Evolutionary conservation across 1,140 invertebrate genomes (phyloP).

Genomic region (Orussus abietinus): DNA sequence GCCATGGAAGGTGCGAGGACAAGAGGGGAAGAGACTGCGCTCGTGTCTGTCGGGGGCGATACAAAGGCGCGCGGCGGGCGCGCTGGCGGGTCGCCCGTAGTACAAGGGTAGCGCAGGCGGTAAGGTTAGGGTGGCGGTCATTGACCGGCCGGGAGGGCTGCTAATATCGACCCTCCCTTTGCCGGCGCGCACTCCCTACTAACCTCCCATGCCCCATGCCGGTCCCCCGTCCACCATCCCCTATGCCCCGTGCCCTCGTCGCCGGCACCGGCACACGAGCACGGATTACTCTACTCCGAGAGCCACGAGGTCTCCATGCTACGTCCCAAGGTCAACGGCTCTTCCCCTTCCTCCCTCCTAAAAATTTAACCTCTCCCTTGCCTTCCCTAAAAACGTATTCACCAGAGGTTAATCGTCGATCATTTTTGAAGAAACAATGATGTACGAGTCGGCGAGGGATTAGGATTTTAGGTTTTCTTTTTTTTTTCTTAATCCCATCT

Average conservation of each 20-base stretch:
- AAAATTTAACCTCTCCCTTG: too few relatives aligned
- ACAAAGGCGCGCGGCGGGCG: too few relatives aligned
- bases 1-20: too few relatives aligned
- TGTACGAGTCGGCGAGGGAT: too few relatives aligned
- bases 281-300: conserved; percentile 18
- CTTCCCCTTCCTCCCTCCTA: conserved; percentile 2
- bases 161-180: conserved; percentile 45
- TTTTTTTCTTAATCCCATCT: too few relatives aligned
- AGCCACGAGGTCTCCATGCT: conserved; percentile 30
- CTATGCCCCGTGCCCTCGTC: conserved; percentile 21
- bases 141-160: conserved; percentile 39
- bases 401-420: too few relatives aligned
- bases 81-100: too few relatives aligned
- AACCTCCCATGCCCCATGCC: conserved; percentile 3
- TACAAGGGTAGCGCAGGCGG: conserved; percentile 8
- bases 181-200: conserved; percentile 17
- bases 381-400: too few relatives aligned
- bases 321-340: conserved; percentile 36
- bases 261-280: conserved; percentile 20
- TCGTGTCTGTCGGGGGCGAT: too few relatives aligned
- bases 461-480: too few relatives aligned
- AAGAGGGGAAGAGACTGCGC: too few relatives aligned
- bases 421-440: too few relatives aligned
- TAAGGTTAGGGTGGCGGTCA: conserved; percentile 32
- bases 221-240: neutral